phyloP scores from a whole-genome alignment of 2,113 vertebrate species.

The Conger conger region DNA sequence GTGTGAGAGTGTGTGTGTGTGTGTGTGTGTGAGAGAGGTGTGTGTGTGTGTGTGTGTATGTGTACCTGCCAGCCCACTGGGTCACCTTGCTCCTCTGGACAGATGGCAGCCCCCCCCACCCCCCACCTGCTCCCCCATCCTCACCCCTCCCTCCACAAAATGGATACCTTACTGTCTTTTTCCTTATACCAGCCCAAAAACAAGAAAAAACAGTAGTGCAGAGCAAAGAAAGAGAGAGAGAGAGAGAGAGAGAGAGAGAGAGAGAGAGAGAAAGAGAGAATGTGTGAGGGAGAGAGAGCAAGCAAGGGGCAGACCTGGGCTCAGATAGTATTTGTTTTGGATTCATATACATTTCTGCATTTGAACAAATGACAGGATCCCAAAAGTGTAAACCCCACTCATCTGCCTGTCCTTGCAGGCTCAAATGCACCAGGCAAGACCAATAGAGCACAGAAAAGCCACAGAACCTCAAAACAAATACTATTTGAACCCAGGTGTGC shows the following conservation, averaged over 20 bases:
- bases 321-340: too few species aligned
- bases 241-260: not conserved
- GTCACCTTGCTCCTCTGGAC: slow-evolving; percentile 41
- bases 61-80: slow-evolving; percentile 33
- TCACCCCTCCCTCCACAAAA: not conserved
- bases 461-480: too few species aligned
- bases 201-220: not conserved
- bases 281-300: too few species aligned
- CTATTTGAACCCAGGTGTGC: not conserved
- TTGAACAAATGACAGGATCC: too few species aligned
- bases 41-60: slow-evolving; percentile 19
- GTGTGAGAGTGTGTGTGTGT: not conserved
- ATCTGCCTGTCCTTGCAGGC: too few species aligned
- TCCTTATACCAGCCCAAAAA: slow-evolving; percentile 8
- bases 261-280: too few species aligned
- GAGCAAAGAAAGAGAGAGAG: not conserved
- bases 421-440: too few species aligned
- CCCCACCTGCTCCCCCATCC: not conserved
- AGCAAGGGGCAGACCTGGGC: too few species aligned
- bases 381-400: too few species aligned
- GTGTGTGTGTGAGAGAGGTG: not conserved
- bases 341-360: too few species aligned
- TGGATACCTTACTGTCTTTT: slow-evolving; percentile 17
- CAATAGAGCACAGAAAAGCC: too few species aligned
- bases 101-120: slow-evolving; percentile 32